Base-by-base conservation (phyloP, 2,888 invertebrate genomes). In the Tetheella fluctuosa region DNA sequence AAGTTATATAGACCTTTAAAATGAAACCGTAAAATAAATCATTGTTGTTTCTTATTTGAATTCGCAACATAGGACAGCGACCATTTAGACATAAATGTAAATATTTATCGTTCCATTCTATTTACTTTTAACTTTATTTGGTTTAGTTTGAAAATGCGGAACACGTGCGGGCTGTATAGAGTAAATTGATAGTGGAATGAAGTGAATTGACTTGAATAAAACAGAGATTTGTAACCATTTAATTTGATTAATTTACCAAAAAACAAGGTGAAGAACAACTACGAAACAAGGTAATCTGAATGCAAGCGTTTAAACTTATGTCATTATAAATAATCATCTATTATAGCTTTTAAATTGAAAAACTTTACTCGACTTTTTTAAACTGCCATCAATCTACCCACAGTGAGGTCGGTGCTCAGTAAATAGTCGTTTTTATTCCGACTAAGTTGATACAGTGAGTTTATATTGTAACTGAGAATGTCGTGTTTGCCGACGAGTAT, bases 271-370 rank as follows among this genome's bases (percentile, higher is more conserved):
- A n/a, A n/a, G n/a, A n/a, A n/a, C n/a, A n/a, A n/a, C n/a, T n/a
- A n/a, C n/a, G n/a, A n/a, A n/a, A n/a, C n/a, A 25, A 8, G 30
- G 8, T 4, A 34, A 8, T 34, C 4, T 10, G 7, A 10, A 34
- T 10, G 30, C 12, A 34, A 34, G 5, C 3, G 25, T 25, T 25
- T 25, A 25, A 25, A 25, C 25, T 25, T 13, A 15, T 8, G 8
- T 8, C 2, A 8, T 30, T 8, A 34, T 13, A 34, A 34, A 13
- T 6, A 34, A 13, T 34, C 12, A 2, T 13, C 39, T 39, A 39
- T 39, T 39, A n/a, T n/a, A 39, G 39, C 39, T 39, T 39, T 39
- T 39, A 39, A 39, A 39, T n/a, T n/a, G n/a, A 39, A 39, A 39
- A 6, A 0, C 15, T n/a, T n/a, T 39, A n/a, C n/a, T 39, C 1